Evolutionary conservation across 2,797 vertebrate species (phyloP).

Genomic region (Sebastes diaconus): DNA sequence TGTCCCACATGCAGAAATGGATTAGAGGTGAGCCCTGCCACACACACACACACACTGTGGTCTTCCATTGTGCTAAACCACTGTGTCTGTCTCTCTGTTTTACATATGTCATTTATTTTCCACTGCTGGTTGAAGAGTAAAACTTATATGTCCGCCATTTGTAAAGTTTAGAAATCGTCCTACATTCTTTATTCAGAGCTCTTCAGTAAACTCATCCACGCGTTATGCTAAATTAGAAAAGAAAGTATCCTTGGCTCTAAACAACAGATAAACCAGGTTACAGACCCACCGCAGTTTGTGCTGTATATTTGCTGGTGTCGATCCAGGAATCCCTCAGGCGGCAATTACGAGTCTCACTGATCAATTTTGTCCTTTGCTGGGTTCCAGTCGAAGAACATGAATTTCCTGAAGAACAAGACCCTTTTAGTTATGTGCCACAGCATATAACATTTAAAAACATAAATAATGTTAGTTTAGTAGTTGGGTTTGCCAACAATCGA

Average conservation of each 20-base stretch:
- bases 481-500: neutral
- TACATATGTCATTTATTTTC: neutral
- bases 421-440: neutral
- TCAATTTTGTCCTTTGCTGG: constrained; percentile 20
- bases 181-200: neutral
- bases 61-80: constrained; percentile 7
- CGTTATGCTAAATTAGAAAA: neutral
- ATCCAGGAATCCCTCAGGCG: constrained; percentile 34
- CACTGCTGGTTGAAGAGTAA: neutral
- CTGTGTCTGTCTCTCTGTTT: constrained; percentile 5
- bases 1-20: constrained; percentile 59
- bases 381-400: constrained; percentile 6
- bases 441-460: neutral
- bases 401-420: neutral
- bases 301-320: constrained; percentile 6
- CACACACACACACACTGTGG: neutral
- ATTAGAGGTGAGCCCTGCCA: constrained; percentile 54
- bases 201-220: neutral
- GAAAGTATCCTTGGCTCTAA: neutral
- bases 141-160: neutral
- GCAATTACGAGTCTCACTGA: constrained; percentile 34
- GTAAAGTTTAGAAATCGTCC: neutral
- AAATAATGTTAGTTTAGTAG: neutral
- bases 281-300: neutral
- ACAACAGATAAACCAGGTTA: constrained; percentile 3